Conservation (phyloP, 2,113 vertebrate species). For the Vireo altiloquus region DNA sequence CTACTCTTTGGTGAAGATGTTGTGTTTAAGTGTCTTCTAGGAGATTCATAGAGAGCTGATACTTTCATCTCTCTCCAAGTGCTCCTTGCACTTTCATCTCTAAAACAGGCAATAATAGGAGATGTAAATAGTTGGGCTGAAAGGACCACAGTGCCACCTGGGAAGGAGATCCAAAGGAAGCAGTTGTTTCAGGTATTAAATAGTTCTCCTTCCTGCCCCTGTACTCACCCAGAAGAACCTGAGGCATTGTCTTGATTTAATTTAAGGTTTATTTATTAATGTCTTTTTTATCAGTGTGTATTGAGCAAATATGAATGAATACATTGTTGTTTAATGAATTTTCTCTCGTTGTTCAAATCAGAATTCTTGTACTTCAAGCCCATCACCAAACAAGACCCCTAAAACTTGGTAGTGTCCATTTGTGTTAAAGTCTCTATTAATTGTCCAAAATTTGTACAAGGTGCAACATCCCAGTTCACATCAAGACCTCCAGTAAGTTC, state of each 20-base stretch:
- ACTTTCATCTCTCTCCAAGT: not conserved
- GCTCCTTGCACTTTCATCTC: not conserved
- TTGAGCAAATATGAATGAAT: not conserved
- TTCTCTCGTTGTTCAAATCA: not conserved
- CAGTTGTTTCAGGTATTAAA: not conserved
- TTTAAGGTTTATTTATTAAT: not conserved
- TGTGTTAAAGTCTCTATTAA: not conserved
- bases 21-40: not conserved
- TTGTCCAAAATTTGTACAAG: not conserved
- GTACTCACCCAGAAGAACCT: not conserved
- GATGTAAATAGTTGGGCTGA: not conserved
- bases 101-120: not conserved
- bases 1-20: not conserved
- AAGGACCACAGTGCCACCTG: not conserved
- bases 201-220: not conserved
- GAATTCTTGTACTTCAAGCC: not conserved
- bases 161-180: not conserved
- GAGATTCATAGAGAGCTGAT: not conserved
- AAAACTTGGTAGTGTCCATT: not conserved
- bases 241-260: not conserved
- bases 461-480: not conserved
- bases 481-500: not conserved
- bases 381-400: not conserved
- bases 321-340: not conserved
- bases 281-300: not conserved